These are phyloP conservation scores for Toxonevra muliebris DNA, from an alignment of 2,888 invertebrate genomes.

Conservation along the genomic window DNA sequence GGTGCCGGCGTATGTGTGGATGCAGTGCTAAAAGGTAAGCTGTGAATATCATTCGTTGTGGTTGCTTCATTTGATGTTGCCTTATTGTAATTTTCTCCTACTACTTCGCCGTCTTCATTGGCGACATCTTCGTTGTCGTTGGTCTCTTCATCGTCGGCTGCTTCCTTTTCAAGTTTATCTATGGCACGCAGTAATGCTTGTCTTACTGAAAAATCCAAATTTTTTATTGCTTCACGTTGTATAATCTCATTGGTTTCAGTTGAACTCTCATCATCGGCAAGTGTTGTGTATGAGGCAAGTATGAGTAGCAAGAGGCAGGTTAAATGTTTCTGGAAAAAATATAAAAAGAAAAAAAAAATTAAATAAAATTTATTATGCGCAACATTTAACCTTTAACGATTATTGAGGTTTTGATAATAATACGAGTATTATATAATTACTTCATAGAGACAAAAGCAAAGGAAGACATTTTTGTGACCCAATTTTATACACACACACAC, in stretches of 20 bases:
- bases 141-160: conserved; percentile 46
- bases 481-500: no score
- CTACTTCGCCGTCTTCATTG: conserved; percentile 41
- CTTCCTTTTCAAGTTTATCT: conserved; percentile 77
- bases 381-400: no score
- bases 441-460: no score
- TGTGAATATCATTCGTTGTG: neutral
- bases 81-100: conserved; percentile 38
- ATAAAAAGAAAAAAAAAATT: conserved; percentile 18
- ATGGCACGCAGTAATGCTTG: conserved; percentile 80
- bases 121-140: conserved; percentile 53
- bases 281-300: conserved; percentile 40
- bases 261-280: conserved; percentile 48
- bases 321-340: conserved; percentile 44
- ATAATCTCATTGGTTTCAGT: conserved; percentile 65
- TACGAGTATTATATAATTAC: no score
- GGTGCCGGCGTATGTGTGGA: conserved; percentile 33
- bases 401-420: no score
- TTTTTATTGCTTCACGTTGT: conserved; percentile 67
- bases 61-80: conserved; percentile 1
- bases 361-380: neutral
- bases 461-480: no score
- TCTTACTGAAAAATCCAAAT: conserved; percentile 77
- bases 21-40: neutral
- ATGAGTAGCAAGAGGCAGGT: conserved; percentile 47